These are phyloP conservation scores for Tenebrosternarchus preto DNA, from an alignment of 2,113 vertebrate species.

Conservation along the genomic window DNA sequence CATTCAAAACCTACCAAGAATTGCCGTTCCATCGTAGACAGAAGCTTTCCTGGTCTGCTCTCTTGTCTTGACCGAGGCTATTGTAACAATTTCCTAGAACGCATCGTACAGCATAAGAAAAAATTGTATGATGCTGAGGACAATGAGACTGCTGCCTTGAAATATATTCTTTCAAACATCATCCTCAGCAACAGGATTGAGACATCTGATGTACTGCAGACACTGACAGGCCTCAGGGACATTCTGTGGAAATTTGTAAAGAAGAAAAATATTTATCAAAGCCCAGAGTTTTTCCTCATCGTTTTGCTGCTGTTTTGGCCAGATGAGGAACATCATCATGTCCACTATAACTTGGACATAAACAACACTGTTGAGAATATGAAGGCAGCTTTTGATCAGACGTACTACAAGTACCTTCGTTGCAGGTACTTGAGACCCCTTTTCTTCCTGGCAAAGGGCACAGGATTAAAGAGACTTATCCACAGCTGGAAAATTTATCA, in stretches of 20 bases:
- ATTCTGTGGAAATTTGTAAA: slow-evolving; percentile 35
- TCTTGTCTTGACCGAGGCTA: slow-evolving; percentile 20
- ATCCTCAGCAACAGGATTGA: slow-evolving; percentile 50
- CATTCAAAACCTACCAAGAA: slow-evolving; percentile 25
- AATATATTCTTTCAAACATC: slow-evolving; percentile 61
- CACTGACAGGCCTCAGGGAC: slow-evolving; percentile 20
- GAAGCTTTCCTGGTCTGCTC: slow-evolving; percentile 55
- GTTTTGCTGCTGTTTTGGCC: slow-evolving; percentile 61
- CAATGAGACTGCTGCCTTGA: slow-evolving; percentile 35
- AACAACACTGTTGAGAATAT: not conserved
- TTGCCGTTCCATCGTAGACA: slow-evolving; percentile 23
- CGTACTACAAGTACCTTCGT: slow-evolving; percentile 50
- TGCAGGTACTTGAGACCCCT: slow-evolving; percentile 54
- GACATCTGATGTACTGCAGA: not conserved
- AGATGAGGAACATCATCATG: not conserved
- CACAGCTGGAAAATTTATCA: slow-evolving; percentile 50
- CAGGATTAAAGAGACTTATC: slow-evolving; percentile 55
- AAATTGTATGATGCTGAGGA: not conserved
- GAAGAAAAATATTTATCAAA: accelerated
- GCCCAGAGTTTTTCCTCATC: slow-evolving; percentile 59
- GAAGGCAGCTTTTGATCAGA: not conserved
- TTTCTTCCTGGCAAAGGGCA: slow-evolving; percentile 60
- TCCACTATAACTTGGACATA: slow-evolving; percentile 2
- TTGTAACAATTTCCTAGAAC: slow-evolving; percentile 38
- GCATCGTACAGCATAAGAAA: not conserved